Percentiles rank a stretch among this genome's conserved stretches.
phyloP scores from a whole-genome alignment of 2,888 invertebrate species.

The Isoperla grammatica region DNA sequence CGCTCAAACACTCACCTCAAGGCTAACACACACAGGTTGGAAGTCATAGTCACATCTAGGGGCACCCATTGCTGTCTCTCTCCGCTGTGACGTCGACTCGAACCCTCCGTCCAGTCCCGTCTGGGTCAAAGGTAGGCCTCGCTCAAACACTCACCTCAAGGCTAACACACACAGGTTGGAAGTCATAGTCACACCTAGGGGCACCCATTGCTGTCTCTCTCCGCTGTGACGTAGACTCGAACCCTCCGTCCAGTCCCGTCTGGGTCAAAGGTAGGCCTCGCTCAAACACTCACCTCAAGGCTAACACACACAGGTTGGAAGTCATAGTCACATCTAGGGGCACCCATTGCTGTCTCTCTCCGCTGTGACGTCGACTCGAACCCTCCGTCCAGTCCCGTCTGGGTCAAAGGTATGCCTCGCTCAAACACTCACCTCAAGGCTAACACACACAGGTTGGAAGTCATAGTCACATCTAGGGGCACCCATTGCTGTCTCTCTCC shows the following conservation, averaged over 20 bases:
- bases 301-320: too few relatives aligned
- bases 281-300: background rate
- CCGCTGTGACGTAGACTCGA: constrained; percentile 90
- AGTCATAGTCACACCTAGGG: too few relatives aligned
- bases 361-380: constrained; percentile 93
- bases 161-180: too few relatives aligned
- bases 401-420: constrained; percentile 58
- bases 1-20: background rate
- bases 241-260: constrained; percentile 77
- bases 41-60: too few relatives aligned
- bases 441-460: too few relatives aligned
- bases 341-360: constrained; percentile 78
- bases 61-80: constrained; percentile 77
- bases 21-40: too few relatives aligned
- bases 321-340: too few relatives aligned
- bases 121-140: constrained; percentile 62
- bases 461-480: too few relatives aligned
- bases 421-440: background rate
- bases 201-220: constrained; percentile 80
- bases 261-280: constrained; percentile 62
- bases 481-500: constrained; percentile 79
- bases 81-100: constrained; percentile 90
- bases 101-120: constrained; percentile 81
- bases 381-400: constrained; percentile 77
- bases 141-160: background rate